Percentiles rank a stretch among this genome's conserved stretches.
Conservation (phyloP, 2,888 invertebrate species). For the Scaptomyza caliginosa region DNA sequence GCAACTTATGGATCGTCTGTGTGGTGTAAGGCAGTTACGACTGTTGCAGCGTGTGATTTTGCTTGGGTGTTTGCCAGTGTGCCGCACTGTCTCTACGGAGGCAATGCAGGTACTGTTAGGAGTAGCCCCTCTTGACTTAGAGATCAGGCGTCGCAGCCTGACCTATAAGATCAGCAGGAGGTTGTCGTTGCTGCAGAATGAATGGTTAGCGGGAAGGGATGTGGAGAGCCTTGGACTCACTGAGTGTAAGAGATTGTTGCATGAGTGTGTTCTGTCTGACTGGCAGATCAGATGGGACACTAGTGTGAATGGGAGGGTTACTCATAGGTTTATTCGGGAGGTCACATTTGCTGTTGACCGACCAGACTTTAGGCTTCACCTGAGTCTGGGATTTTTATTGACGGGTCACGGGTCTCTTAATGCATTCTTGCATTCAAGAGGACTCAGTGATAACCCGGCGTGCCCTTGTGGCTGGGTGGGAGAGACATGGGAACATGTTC, state of each 20-base stretch:
- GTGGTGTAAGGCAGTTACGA: slow-evolving; percentile 7
- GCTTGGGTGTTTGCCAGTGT: slow-evolving; percentile 14
- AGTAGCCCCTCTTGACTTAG: slow-evolving; percentile 9
- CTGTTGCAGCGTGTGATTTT: slow-evolving; percentile 8
- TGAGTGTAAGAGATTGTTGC: background rate
- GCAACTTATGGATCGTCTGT: slow-evolving; percentile 22
- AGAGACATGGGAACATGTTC: slow-evolving; percentile 16
- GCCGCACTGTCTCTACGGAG: slow-evolving; percentile 25
- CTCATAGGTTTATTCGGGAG: slow-evolving; percentile 6
- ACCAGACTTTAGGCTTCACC: slow-evolving; percentile 10
- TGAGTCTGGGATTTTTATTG: slow-evolving; percentile 3
- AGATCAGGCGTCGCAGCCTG: slow-evolving; percentile 2
- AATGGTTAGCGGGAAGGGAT: slow-evolving; percentile 12
- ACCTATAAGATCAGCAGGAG: slow-evolving; percentile 3
- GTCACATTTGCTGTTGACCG: background rate
- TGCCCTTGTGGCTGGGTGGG: slow-evolving; percentile 3
- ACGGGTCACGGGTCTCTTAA: slow-evolving; percentile 13
- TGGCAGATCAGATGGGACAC: slow-evolving; percentile 12
- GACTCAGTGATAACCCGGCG: background rate
- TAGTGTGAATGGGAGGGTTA: slow-evolving; percentile 6
- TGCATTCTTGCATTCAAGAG: slow-evolving; percentile 9
- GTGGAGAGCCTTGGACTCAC: slow-evolving; percentile 7
- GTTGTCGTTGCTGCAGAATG: slow-evolving; percentile 10
- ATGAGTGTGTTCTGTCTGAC: slow-evolving; percentile 14
- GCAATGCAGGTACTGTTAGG: slow-evolving; percentile 12